A percentile compares a stretch with the other conserved stretches of the same genome.
Conservation (phyloP, 2,888 invertebrate species). For the Neocrepidodera transversa region DNA sequence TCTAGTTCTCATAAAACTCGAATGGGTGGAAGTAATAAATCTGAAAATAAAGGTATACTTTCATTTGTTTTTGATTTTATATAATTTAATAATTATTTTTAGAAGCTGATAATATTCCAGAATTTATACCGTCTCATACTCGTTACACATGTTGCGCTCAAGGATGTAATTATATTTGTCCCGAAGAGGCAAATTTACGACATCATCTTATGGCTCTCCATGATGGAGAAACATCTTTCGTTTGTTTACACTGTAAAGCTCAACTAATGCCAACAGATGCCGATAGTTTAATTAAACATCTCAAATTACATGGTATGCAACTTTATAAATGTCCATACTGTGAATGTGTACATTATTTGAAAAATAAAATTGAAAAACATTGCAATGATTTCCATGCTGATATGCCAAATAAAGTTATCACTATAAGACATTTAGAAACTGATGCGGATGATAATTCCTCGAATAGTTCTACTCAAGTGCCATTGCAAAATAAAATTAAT, state of each 20-base stretch:
- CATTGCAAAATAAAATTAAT: constrained; percentile 39
- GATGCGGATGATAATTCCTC: constrained; percentile 48
- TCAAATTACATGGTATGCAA: constrained; percentile 76
- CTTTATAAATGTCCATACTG: constrained; percentile 79
- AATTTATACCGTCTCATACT: constrained; percentile 47
- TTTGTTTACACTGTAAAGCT: constrained; percentile 76
- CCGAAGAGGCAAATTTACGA: constrained; percentile 74
- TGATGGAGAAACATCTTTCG: constrained; percentile 61
- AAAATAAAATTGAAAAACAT: constrained; percentile 72
- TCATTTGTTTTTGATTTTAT: background rate
- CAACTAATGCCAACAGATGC: constrained; percentile 60
- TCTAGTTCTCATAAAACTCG: constrained; percentile 66
- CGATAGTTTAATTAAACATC: constrained; percentile 67
- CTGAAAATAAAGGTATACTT: constrained; percentile 42
- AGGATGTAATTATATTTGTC: constrained; percentile 74
- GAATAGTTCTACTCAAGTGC: background rate
- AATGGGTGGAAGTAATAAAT: constrained; percentile 55
- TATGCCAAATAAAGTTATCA: constrained; percentile 60
- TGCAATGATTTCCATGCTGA: constrained; percentile 67
- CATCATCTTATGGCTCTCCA: constrained; percentile 78
- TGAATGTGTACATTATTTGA: constrained; percentile 69
- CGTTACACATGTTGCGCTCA: constrained; percentile 76
- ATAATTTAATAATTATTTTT: background rate
- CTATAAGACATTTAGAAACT: constrained; percentile 49
- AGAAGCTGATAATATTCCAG: constrained; percentile 44